Base-by-base conservation (phyloP, 1,140 invertebrate genomes). In the Pentalonia nigronervosa region DNA sequence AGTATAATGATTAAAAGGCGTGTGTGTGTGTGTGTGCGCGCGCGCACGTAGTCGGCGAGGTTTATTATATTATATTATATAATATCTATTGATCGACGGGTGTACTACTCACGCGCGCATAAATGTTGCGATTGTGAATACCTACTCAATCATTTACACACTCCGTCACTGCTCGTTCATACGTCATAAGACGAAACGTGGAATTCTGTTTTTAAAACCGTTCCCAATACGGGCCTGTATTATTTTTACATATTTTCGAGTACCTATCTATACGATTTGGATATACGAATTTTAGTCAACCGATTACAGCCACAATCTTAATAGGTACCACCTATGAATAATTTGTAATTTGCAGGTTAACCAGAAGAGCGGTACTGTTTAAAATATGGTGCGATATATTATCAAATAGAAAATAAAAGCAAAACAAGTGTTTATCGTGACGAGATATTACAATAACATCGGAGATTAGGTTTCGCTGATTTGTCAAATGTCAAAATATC, bases 91-190 rank as follows among this genome's bases (percentile, higher is more conserved):
- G 53, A 60, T 34, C 23, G 53, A 60, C 53, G 23, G n/a, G 21
- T 34, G 50, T 60, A 90, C 60, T 60, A 90, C 60, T 60, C 48
- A 89, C 53, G 23, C 53, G 41, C 88, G 21, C 53, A 90, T 48
- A 88, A 88, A 88, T 60, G 88, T 90, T 30, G 88, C 88, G 36
- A 90, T 90, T 60, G 34, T 60, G 50, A 60, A 60, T 41, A 90
- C 60, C 60, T 76, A 76, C 88, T 90, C 36, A 45, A 90, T 90
- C 50, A 56, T 60, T 60, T 90, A 89, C 36, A 45, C 36, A 90
- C 23, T 7, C 8, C 53, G 36, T 53, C 53, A 14, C 53, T 56
- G 45, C 25, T 76, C 30, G 50, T 25, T 41, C 9, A 20, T 14
- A 30, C n/a, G 47, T 76, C 60, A 76, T 17, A n/a, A 76, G 30